Evolutionary conservation across 1,140 invertebrate genomes (phyloP), one percentile per base, ranked within the genome.

Genomic region (Drosophila oshimai): DNA sequence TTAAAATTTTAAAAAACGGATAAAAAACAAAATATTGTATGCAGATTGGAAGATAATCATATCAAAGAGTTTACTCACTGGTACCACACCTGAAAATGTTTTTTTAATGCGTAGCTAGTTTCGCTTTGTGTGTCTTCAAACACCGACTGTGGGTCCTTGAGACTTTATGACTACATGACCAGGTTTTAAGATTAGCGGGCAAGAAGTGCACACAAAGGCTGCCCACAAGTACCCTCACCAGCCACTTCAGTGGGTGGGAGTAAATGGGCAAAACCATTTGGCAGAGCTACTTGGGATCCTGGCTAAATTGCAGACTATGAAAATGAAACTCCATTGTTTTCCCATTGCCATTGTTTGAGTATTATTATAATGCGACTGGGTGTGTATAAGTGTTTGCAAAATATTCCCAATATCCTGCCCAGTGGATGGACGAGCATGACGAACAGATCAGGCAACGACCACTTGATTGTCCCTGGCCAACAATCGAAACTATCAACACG

Each of bases 111-210:
- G 22, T 5, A 22, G 5, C 22, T 22, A 3, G 5, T 22, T 44
- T 44, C 22, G 6, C 22, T 1, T 3, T 13, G 22, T 44, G 39
- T 6, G 12, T 4, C n/a, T 41, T 22, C 15, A 34, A 62, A 26
- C 26, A 70, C 31, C 37, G 39, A 58, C 26, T 49, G 45, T 13
- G 36, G 37, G 15, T 24, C 28, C 53, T 24, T 17, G 36, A 28
- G 54, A 44, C 37, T 33, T 17, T 58, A 60, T 31, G 54, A 31
- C 54, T 34, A 24, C 54, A 50, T 41, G 51, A 41, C 46, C 70
- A 54, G 76, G 79, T 74, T 84, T 74, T 61, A 70, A 55, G 74
- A 84, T 84, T 70, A 76, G 53, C 79, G 57, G 50, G 54, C 61
- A 70, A 24, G 49, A 64, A 77, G 39, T 72, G 68, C 60, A 53